Base-by-base conservation (phyloP, 2,888 invertebrate species). In the Chalcosyrphus nemorum region DNA sequence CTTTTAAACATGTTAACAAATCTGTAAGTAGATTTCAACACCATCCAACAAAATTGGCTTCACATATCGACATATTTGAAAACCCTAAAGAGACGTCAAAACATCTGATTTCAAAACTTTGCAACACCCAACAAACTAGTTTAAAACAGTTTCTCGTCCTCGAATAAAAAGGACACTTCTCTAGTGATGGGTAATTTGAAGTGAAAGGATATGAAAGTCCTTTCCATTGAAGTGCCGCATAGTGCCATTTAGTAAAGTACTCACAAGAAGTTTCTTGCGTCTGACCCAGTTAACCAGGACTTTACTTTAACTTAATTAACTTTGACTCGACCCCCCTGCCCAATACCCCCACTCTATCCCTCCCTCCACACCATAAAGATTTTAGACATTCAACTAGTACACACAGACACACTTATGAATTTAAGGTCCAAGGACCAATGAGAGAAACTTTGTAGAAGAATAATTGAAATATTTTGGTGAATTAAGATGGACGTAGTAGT, bases 291-390 rank as follows among this genome's bases (percentile, higher is more conserved):
- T 76, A 43, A 5, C n/a, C n/a, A 13, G 50, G 57, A 66, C 66
- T 68, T 76, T 52, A 41, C 75, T 32, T 76, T 57, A 32, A 76
- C 57, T 76, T 68, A 76, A 76, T 76, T 76, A 76, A 76, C 50
- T 76, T 35, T 59, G 68, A 59, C 75, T 59, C 21, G 2, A 32
- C 32, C 32, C 9, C 32, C 24, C 32, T 9, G 57, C 47, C 29
- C 43, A n/a, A n/a, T n/a, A 6, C 35, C 47, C 38, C 41, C 41
- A 21, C n/a, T 9, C 7, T 6, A 21, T 11, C 19, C n/a, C n/a
- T n/a, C n/a, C n/a, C n/a, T n/a, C n/a, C n/a, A n/a, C n/a, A n/a
- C n/a, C n/a, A n/a, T 57, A 76, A 76, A 76, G 57, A 66, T 76
- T 52, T 43, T 52, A 54, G 41, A 66, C 66, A 29, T 57, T 50